Evolutionary conservation across 2,888 invertebrate genomes (phyloP), one percentile per base, ranked within the genome.

Genomic region (Tetrapedia diversipes): DNA sequence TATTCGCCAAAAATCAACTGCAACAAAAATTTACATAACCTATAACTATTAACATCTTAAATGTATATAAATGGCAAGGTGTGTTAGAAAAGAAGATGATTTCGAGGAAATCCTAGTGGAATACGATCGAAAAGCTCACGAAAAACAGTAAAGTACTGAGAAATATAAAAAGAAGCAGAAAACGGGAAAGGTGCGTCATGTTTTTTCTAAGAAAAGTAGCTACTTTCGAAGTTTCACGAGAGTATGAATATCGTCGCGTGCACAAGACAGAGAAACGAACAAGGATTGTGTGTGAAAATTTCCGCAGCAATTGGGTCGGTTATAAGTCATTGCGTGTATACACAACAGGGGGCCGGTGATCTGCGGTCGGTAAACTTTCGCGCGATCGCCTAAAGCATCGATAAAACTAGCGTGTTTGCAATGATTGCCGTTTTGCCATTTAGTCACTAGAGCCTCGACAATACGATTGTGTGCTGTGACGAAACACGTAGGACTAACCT

Each of bases 211-310:
- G 68, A 63, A 77, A 45, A 14, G 11, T 34, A 43, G 14, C 22
- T 45, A 59, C 49, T 64, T 64, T 10, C 59, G 22, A 22, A 59
- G 54, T 37, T 74, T 56, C 64, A 45, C 14, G 29, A 67, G 64
- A 67, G 39, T 19, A 16, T 49, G 54, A 27, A 61, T 59, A 53
- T 77, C 54, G 61, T n/a, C 69, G 63, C 63, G 61, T 22, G n/a
- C 4, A 39, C 43, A n/a, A n/a, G n/a, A n/a, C n/a, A n/a, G 16
- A 57, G 43, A 59, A 47, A 47, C 54, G 6, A 16, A 16, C 47
- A 29, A 47, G 37, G 49, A 75, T 66, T 63, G 66, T 61, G 66
- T 41, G 59, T 37, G n/a, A n/a, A 61, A 60, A 69, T 68, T 76
- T 67, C 24, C 51, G 39, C 16, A 19, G 41, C 64, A 73, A 69